phyloP scores from a whole-genome alignment of 2,113 vertebrate genomes.

The Petroica traversi region DNA sequence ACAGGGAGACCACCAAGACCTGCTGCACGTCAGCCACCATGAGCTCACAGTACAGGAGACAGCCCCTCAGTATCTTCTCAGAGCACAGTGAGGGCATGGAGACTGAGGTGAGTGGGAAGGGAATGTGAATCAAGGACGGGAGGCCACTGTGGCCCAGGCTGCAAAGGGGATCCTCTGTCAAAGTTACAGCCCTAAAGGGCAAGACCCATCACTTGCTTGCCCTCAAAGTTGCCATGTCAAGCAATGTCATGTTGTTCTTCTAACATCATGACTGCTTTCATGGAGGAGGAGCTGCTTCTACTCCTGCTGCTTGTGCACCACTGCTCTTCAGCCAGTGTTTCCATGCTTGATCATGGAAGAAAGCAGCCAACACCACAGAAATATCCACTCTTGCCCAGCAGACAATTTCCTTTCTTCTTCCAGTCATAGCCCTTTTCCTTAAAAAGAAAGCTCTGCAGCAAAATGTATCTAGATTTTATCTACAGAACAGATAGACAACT shows the following conservation, averaged over 20 bases:
- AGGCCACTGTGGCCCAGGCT: background rate
- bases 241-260: no score
- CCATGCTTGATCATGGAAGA: background rate
- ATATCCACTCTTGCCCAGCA: background rate
- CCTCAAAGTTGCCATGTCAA: background rate
- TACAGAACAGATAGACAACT: background rate
- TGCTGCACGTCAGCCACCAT: background rate
- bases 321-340: background rate
- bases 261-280: background rate
- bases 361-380: background rate
- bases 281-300: no score
- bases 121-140: background rate
- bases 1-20: background rate
- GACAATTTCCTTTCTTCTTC: background rate
- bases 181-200: background rate
- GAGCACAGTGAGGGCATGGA: background rate
- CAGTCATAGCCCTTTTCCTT: background rate
- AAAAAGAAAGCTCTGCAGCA: background rate
- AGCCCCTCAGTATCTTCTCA: background rate
- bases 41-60: background rate
- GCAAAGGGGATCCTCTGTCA: background rate
- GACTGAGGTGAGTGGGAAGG: rapidly evolving
- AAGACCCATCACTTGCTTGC: background rate
- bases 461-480: background rate
- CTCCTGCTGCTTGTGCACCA: background rate